These are phyloP conservation scores for Chrysodeixis includens DNA, from an alignment of 2,888 invertebrate genomes.

Conservation along the genomic window DNA sequence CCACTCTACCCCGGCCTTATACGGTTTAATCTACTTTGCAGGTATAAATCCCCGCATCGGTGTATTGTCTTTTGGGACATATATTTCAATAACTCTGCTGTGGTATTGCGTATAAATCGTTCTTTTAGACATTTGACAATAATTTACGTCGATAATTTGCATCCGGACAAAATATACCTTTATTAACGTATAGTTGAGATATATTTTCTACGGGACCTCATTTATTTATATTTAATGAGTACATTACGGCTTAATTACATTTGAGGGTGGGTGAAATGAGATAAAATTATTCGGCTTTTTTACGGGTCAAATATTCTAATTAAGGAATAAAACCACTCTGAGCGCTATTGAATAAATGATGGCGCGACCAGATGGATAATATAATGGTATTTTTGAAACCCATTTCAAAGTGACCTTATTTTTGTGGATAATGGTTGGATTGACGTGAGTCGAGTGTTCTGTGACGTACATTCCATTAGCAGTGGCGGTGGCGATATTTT, in stretches of 20 bases:
- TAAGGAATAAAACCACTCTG: slow-evolving; percentile 59
- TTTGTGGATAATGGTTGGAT: slow-evolving; percentile 55
- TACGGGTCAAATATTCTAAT: slow-evolving; percentile 24
- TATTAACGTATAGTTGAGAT: slow-evolving; percentile 66
- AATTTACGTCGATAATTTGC: slow-evolving; percentile 82
- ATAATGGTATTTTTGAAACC: slow-evolving; percentile 73
- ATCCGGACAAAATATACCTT: slow-evolving; percentile 70
- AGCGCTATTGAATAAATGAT: slow-evolving; percentile 77
- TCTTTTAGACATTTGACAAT: slow-evolving; percentile 83
- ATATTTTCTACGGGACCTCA: slow-evolving; percentile 53
- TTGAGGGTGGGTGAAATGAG: slow-evolving; percentile 39
- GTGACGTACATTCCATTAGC: slow-evolving; percentile 62
- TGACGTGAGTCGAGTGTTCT: slow-evolving; percentile 54
- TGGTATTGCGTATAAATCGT: slow-evolving; percentile 84
- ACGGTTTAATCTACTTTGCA: slow-evolving; percentile 68
- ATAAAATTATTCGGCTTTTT: slow-evolving; percentile 44
- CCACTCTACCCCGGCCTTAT: slow-evolving; percentile 62
- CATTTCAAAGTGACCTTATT: slow-evolving; percentile 72
- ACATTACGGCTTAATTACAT: slow-evolving; percentile 59
- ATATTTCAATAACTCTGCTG: slow-evolving; percentile 86
- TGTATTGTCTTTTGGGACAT: slow-evolving; percentile 83
- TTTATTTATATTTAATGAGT: slow-evolving; percentile 54
- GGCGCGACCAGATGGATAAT: slow-evolving; percentile 69
- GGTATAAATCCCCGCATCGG: slow-evolving; percentile 61
- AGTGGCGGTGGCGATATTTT: slow-evolving; percentile 47